Percentiles rank a stretch among this genome's conserved stretches.
Conservation (phyloP, 2,888 invertebrate species). For the Digitonthophagus gazella region DNA sequence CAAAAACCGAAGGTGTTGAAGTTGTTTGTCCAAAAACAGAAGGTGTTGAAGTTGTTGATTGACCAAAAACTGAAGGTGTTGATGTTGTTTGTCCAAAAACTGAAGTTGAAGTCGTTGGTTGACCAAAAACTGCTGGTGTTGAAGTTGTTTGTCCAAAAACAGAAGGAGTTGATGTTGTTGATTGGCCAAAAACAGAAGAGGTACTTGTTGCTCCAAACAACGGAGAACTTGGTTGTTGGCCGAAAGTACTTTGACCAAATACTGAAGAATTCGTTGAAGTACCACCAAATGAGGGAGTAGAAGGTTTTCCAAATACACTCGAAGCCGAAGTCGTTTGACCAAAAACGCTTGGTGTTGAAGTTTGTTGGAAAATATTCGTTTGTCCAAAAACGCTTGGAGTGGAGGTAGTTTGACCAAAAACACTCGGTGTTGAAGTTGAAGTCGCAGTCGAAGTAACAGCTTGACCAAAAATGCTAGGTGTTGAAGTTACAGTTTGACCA, state of each 20-base stretch:
- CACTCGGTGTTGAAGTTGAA: constrained; percentile 12
- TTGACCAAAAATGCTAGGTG: constrained; percentile 1
- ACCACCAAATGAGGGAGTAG: constrained; percentile 32
- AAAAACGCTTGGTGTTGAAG: too few species aligned
- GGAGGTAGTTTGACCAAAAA: constrained; percentile 30
- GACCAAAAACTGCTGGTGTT: neutral
- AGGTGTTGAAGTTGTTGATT: constrained; percentile 24
- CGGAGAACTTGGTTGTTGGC: neutral
- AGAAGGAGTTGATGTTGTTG: constrained; percentile 39
- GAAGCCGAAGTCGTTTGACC: too few species aligned
- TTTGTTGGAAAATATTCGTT: neutral
- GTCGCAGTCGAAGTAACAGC: constrained; percentile 8
- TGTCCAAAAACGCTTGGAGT: neutral
- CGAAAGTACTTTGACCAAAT: too few species aligned
- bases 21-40: constrained; percentile 29
- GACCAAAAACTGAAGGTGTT: constrained; percentile 27
- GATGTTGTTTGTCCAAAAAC: constrained; percentile 16
- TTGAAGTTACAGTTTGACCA: neutral
- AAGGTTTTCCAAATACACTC: constrained; percentile 13
- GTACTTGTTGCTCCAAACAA: constrained; percentile 16
- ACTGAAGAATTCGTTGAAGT: constrained; percentile 34
- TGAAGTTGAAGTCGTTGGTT: neutral
- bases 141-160: constrained; percentile 37
- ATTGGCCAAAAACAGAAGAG: constrained; percentile 26
- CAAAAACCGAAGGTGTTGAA: constrained; percentile 33